Evolutionary conservation across 2,888 invertebrate genomes (phyloP).

Genomic region (Erebia epiphron): DNA sequence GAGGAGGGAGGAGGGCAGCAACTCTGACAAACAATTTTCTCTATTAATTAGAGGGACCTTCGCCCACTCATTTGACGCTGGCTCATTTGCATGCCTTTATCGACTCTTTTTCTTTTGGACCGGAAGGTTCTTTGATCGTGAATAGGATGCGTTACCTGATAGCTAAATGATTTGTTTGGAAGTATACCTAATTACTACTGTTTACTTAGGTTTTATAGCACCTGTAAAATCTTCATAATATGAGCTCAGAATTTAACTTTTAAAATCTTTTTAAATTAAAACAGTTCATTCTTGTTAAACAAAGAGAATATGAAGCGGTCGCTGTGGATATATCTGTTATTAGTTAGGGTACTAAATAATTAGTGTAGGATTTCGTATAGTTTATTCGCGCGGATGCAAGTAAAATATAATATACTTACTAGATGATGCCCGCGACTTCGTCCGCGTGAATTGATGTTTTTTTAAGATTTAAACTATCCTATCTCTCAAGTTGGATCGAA

Average conservation of each 20-base stretch:
- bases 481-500: too few relatives aligned
- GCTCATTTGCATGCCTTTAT: constrained; percentile 78
- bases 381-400: too few relatives aligned
- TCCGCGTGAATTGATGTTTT: too few relatives aligned
- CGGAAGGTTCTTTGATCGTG: constrained; percentile 41
- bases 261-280: too few relatives aligned
- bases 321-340: too few relatives aligned
- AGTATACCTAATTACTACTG: constrained; percentile 1
- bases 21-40: constrained; percentile 72
- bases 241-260: background rate
- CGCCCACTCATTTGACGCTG: constrained; percentile 59
- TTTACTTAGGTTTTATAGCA: background rate
- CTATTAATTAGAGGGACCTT: constrained; percentile 71
- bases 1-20: constrained; percentile 48
- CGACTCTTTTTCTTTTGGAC: constrained; percentile 55
- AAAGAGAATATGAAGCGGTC: too few relatives aligned
- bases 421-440: too few relatives aligned
- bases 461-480: too few relatives aligned
- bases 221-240: background rate
- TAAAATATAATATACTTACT: too few relatives aligned
- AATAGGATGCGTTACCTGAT: constrained; percentile 28
- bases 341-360: too few relatives aligned
- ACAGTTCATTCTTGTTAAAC: too few relatives aligned
- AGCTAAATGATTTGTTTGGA: constrained; percentile 2
- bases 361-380: too few relatives aligned